A percentile compares a stretch with the other conserved stretches of the same genome.
Conservation (phyloP, 2,888 invertebrate genomes). For the Pristionchus entomophagus region DNA sequence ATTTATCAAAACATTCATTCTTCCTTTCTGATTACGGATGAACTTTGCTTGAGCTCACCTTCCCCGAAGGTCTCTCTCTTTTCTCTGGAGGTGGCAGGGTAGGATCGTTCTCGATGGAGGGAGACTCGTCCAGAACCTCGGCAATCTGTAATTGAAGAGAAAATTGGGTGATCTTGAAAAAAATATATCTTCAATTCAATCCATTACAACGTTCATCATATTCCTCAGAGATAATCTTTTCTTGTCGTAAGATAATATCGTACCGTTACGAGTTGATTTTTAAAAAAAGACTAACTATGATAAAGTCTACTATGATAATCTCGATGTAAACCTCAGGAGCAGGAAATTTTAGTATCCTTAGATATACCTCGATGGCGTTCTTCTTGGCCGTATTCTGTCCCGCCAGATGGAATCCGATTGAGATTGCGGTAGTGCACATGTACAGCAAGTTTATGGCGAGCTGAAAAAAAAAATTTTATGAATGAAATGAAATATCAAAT, state of each 20-base stretch:
- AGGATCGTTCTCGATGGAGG: slow-evolving; percentile 41
- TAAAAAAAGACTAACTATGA: no score
- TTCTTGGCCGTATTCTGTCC: slow-evolving; percentile 69
- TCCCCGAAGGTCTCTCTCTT: slow-evolving; percentile 26
- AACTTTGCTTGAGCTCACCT: slow-evolving; percentile 50
- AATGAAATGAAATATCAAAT: no score
- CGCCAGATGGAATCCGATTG: slow-evolving; percentile 74
- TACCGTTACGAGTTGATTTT: no score
- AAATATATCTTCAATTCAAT: not conserved
- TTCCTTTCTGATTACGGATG: not conserved
- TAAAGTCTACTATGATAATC: no score
- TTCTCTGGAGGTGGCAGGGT: slow-evolving; percentile 22
- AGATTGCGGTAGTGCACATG: slow-evolving; percentile 73
- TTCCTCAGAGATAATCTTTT: no score
- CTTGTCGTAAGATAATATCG: no score
- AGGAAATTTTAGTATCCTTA: no score
- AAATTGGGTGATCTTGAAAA: not conserved
- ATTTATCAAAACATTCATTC: no score
- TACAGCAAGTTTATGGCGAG: slow-evolving; percentile 73
- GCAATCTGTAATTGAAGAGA: slow-evolving; percentile 14
- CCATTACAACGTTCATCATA: no score
- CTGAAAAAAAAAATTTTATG: slow-evolving; percentile 49
- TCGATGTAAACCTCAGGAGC: no score
- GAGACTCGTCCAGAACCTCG: slow-evolving; percentile 19
- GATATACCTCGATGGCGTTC: slow-evolving; percentile 65